phyloP scores from a whole-genome alignment of 2,113 vertebrate species.

The Corythornis vintsioides region DNA sequence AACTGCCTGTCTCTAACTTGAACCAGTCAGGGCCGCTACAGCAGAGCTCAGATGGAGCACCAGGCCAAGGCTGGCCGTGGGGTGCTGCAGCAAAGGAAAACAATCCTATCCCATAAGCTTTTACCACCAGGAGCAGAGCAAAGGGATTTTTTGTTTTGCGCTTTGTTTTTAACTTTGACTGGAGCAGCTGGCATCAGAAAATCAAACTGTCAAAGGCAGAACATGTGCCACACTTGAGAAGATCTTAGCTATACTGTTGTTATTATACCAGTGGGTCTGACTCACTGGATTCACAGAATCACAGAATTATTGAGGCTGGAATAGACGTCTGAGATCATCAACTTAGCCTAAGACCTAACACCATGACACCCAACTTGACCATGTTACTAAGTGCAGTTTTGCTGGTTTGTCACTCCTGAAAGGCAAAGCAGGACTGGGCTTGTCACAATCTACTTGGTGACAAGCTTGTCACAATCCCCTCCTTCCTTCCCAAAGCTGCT shows the following conservation, averaged over 20 bases:
- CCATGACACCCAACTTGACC: no score
- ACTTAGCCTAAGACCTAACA: no score
- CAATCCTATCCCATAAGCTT: conserved; percentile 19
- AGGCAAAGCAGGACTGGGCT: neutral
- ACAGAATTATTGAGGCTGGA: no score
- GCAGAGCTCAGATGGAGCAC: neutral
- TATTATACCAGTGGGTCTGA: neutral
- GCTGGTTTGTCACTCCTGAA: neutral
- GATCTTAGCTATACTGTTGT: neutral
- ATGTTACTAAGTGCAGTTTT: neutral
- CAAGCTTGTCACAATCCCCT: neutral
- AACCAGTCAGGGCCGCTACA: conserved; percentile 6
- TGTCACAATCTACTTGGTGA: neutral
- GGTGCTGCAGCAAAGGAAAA: conserved; percentile 40
- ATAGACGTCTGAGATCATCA: no score
- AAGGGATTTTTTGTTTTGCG: neutral
- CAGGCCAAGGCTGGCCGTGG: neutral
- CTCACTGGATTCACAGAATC: neutral
- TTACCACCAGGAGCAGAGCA: neutral
- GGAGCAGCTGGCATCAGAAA: neutral
- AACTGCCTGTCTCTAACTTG: conserved; percentile 44
- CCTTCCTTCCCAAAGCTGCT: neutral
- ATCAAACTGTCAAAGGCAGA: neutral
- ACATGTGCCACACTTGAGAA: neutral
- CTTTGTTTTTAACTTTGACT: neutral